Evolutionary conservation across 2,113 vertebrate species (phyloP).

Genomic region (Xyliphius kryptos): DNA sequence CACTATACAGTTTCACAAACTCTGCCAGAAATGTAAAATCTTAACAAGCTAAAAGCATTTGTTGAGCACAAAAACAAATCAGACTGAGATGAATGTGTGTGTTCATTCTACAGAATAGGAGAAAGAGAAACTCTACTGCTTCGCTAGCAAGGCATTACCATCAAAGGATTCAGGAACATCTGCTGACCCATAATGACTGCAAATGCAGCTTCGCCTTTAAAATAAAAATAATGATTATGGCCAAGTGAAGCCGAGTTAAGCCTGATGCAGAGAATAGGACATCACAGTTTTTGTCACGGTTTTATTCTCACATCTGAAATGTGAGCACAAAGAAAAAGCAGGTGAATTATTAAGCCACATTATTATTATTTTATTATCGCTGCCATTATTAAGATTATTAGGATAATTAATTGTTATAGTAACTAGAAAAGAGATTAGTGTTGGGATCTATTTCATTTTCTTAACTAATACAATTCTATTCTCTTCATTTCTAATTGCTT

Average conservation of each 20-base stretch:
- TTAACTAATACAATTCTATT: too few relatives aligned
- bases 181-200: slow-evolving; percentile 39
- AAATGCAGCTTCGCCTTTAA: slow-evolving; percentile 37
- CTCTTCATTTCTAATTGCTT: too few relatives aligned
- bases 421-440: too few relatives aligned
- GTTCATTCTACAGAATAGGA: slow-evolving; percentile 18
- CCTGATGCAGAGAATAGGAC: not conserved
- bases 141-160: slow-evolving; percentile 37
- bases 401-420: too few relatives aligned
- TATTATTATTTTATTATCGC: too few relatives aligned
- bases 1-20: too few relatives aligned
- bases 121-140: slow-evolving; percentile 16
- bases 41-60: not conserved
- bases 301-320: not conserved
- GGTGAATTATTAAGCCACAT: too few relatives aligned
- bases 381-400: too few relatives aligned
- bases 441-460: too few relatives aligned
- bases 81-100: not conserved
- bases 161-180: slow-evolving; percentile 42
- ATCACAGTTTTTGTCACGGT: not conserved
- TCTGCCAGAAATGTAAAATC: too few relatives aligned
- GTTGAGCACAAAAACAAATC: not conserved
- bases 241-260: not conserved
- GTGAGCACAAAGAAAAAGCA: too few relatives aligned
- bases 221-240: slow-evolving; percentile 23